Percentiles rank a stretch among this genome's conserved stretches.
Evolutionary conservation across 2,888 invertebrate genomes (phyloP).

Genomic region (Tridacna crocea): DNA sequence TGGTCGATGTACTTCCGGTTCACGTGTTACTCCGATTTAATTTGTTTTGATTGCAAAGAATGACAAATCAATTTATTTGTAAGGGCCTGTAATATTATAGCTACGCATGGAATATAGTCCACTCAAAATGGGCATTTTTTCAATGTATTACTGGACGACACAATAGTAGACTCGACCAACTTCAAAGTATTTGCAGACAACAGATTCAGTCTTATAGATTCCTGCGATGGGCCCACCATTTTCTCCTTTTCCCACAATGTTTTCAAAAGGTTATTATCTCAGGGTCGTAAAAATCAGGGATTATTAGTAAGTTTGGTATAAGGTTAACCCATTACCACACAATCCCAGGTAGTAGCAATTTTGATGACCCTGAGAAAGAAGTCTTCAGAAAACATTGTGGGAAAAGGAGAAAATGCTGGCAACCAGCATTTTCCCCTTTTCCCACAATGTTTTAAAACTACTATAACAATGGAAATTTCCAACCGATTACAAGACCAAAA

Average conservation of each 20-base stretch:
- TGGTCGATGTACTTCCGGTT: slow-evolving; percentile 66
- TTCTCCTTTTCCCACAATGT: neutral
- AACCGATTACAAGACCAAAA: no score
- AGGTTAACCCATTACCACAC: neutral
- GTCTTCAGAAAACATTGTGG: neutral
- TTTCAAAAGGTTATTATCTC: neutral
- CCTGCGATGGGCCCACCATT: no score
- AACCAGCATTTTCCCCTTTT: neutral
- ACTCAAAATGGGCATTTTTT: no score
- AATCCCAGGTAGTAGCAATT: neutral
- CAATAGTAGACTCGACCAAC: no score
- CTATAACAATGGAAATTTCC: no score
- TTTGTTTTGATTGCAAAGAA: neutral
- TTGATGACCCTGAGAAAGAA: neutral
- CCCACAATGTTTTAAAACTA: neutral
- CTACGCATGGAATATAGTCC: no score
- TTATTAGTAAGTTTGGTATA: neutral
- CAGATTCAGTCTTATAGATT: no score
- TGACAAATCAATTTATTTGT: neutral
- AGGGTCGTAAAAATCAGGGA: neutral
- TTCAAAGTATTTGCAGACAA: no score
- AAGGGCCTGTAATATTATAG: no score
- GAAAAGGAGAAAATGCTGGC: neutral
- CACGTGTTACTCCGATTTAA: slow-evolving; percentile 17
- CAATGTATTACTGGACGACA: no score